A percentile compares a stretch with the other conserved stretches of the same genome.
These are phyloP conservation scores for Anthrax anthrax DNA, from an alignment of 2,888 invertebrate species.

Conservation along the genomic window DNA sequence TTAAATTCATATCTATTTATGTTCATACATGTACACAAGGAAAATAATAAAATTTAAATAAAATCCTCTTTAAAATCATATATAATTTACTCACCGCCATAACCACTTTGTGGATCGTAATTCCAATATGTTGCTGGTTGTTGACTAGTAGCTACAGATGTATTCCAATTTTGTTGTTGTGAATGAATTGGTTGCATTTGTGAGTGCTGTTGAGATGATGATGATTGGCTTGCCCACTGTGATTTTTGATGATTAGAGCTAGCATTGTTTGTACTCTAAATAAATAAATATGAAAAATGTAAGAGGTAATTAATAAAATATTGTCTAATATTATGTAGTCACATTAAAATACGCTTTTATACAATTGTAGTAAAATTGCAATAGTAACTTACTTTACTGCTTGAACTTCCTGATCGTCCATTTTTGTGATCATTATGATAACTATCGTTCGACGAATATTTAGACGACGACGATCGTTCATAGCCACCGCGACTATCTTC, in stretches of 20 bases:
- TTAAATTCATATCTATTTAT: too few relatives aligned
- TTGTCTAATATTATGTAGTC: not conserved
- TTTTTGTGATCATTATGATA: slow-evolving; percentile 17
- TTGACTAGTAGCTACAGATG: slow-evolving; percentile 16
- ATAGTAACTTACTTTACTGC: slow-evolving; percentile 15
- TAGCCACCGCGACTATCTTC: slow-evolving; percentile 37
- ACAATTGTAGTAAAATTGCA: not conserved
- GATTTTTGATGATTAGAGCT: slow-evolving; percentile 9
- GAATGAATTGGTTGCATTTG: slow-evolving; percentile 18
- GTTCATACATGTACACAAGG: too few relatives aligned
- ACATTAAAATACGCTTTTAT: too few relatives aligned
- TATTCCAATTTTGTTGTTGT: slow-evolving; percentile 18
- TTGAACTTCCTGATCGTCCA: slow-evolving; percentile 7
- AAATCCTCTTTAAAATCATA: too few relatives aligned
- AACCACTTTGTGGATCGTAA: slow-evolving; percentile 18
- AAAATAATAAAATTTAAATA: too few relatives aligned
- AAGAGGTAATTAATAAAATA: not conserved
- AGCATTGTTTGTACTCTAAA: slow-evolving; percentile 12
- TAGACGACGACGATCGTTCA: slow-evolving; percentile 30
- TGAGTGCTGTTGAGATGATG: slow-evolving; percentile 14
- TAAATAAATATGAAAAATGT: not conserved
- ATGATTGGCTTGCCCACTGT: slow-evolving; percentile 14
- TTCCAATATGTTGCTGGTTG: slow-evolving; percentile 24
- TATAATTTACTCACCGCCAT: not conserved
- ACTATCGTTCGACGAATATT: slow-evolving; percentile 20